Evolutionary conservation across 1,140 invertebrate species (phyloP).

Genomic region (Contarinia nasturtii): DNA sequence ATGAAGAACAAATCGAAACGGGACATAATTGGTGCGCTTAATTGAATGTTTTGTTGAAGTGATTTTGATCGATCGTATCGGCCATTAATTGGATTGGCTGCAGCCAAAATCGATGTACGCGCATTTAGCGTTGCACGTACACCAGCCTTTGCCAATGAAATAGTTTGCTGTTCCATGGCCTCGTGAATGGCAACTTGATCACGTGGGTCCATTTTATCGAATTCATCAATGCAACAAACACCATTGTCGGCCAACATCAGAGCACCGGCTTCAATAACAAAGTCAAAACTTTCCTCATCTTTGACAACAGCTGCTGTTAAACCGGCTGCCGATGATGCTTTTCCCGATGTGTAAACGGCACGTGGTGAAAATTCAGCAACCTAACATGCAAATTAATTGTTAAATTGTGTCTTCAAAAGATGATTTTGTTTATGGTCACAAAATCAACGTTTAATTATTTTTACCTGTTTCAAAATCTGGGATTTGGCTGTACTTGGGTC

Average conservation of each 20-base stretch:
- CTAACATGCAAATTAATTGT: too few relatives aligned
- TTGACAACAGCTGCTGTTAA: slow-evolving; percentile 92
- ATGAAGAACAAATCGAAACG: slow-evolving; percentile 99
- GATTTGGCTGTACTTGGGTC: slow-evolving; percentile 98
- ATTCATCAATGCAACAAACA: slow-evolving; percentile 98
- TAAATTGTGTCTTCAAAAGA: too few relatives aligned
- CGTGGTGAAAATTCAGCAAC: slow-evolving; percentile 89
- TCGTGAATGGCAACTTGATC: slow-evolving; percentile 99
- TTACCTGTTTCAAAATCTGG: slow-evolving; percentile 76
- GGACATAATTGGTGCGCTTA: slow-evolving; percentile 97
- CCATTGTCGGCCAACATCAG: slow-evolving; percentile 98
- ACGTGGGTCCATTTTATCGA: slow-evolving; percentile 96
- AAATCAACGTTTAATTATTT: background rate
- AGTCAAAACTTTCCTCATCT: slow-evolving; percentile 95
- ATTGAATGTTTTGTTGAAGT: slow-evolving; percentile 81
- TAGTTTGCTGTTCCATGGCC: slow-evolving; percentile 99
- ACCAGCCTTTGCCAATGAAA: slow-evolving; percentile 96
- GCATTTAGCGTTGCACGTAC: slow-evolving; percentile 96
- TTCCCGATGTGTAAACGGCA: slow-evolving; percentile 96
- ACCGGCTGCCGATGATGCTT: slow-evolving; percentile 94
- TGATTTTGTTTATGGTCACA: too few relatives aligned
- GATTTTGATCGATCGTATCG: slow-evolving; percentile 90
- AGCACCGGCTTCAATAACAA: slow-evolving; percentile 98
- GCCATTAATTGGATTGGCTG: slow-evolving; percentile 95
- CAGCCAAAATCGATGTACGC: slow-evolving; percentile 91